A percentile compares a stretch with the other conserved stretches of the same genome.
phyloP scores from a whole-genome alignment of 2,113 vertebrate species.

The Physeter macrocephalus region DNA sequence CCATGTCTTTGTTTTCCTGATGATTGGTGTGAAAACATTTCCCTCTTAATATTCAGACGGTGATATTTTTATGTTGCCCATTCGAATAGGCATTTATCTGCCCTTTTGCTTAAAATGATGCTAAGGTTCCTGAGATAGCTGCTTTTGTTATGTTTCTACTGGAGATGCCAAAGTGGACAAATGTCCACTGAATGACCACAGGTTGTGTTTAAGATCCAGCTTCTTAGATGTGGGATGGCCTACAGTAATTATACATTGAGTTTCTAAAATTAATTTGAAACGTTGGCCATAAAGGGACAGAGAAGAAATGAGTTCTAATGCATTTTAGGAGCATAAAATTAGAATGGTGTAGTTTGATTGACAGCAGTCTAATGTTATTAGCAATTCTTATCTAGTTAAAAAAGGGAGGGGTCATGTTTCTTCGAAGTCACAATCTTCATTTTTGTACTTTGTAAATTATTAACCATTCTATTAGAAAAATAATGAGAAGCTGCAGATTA shows the following conservation, averaged over 20 bases:
- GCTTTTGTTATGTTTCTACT: not conserved
- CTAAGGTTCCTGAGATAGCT: not conserved
- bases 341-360: constrained; percentile 42
- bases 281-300: constrained; percentile 25
- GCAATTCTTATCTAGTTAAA: constrained; percentile 56
- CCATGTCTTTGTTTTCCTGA: not conserved
- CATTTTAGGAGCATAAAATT: constrained; percentile 54
- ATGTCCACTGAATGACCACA: not conserved
- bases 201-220: not conserved
- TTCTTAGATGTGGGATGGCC: constrained; percentile 26
- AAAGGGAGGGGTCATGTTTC: constrained; percentile 46
- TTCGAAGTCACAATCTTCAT: constrained; percentile 60
- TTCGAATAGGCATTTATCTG: not conserved
- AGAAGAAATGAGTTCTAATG: constrained; percentile 56
- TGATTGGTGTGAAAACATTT: not conserved
- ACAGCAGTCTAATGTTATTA: constrained; percentile 56
- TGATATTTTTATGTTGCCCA: not conserved
- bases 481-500: constrained; percentile 62
- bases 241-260: not conserved
- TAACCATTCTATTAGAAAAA: constrained; percentile 72
- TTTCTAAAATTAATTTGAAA: constrained; percentile 64
- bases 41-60: not conserved
- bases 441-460: constrained; percentile 72
- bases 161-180: not conserved
- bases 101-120: not conserved